Percentiles rank a stretch among this genome's conserved stretches.
These are phyloP conservation scores for Drosophila baimaii DNA, from an alignment of 1,140 invertebrate species.

Conservation along the genomic window DNA sequence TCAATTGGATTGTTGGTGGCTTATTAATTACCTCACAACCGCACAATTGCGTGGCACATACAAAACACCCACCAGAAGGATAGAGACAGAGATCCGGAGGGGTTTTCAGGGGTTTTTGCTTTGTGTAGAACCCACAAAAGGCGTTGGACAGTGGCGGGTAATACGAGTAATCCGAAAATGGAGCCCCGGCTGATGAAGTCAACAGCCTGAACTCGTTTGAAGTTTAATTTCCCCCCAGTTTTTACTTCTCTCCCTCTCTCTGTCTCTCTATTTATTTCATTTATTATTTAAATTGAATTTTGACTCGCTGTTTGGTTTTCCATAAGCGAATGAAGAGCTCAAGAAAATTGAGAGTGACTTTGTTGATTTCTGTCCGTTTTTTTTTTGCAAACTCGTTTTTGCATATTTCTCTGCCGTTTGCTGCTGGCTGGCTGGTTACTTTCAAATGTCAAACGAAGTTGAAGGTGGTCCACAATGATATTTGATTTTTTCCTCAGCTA, in stretches of 20 bases:
- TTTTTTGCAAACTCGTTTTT: conserved; percentile 66
- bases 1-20: conserved; percentile 64
- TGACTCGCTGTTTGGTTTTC: conserved; percentile 46
- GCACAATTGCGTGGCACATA: conserved; percentile 76
- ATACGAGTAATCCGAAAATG: conserved; percentile 77
- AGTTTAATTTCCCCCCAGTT: conserved; percentile 28
- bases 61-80: conserved; percentile 55
- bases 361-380: conserved; percentile 45
- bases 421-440: conserved; percentile 62
- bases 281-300: conserved; percentile 25
- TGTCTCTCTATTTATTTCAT: conserved; percentile 44
- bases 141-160: conserved; percentile 67
- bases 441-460: conserved; percentile 81
- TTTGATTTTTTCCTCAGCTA: conserved; percentile 42
- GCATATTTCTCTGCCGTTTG: conserved; percentile 69
- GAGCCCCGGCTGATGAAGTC: conserved; percentile 61
- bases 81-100: neutral
- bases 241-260: neutral
- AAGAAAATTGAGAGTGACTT: conserved; percentile 74
- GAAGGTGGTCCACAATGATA: conserved; percentile 77
- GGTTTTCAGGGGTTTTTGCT: conserved; percentile 8
- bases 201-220: conserved; percentile 60
- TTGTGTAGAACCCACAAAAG: conserved; percentile 73
- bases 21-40: conserved; percentile 80
- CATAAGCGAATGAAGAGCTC: conserved; percentile 63